These are phyloP conservation scores for Gonatopus flavifemur DNA, from an alignment of 1,140 invertebrate genomes.

Conservation along the genomic window DNA sequence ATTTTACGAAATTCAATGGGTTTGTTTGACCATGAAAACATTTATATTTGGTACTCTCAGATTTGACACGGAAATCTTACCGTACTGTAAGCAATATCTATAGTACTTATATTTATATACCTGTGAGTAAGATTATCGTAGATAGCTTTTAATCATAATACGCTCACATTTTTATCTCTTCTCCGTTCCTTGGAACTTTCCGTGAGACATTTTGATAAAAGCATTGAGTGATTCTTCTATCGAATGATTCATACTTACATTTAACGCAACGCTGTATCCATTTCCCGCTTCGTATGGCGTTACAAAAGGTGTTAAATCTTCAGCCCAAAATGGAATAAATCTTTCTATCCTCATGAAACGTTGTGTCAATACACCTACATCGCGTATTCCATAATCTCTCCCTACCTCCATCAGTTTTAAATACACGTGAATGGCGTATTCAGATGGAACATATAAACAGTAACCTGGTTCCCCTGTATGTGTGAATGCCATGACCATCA, in stretches of 20 bases:
- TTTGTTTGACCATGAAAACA: no score
- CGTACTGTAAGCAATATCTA: no score
- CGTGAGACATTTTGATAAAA: no score
- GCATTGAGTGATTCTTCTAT: no score
- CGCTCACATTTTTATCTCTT: no score
- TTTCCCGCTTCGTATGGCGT: slow-evolving; percentile 80
- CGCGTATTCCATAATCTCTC: slow-evolving; percentile 68
- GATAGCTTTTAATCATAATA: no score
- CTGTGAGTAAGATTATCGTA: no score
- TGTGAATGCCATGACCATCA: slow-evolving; percentile 78
- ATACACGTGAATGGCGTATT: slow-evolving; percentile 81
- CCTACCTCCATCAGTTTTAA: slow-evolving; percentile 68
- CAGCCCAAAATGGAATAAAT: slow-evolving; percentile 67
- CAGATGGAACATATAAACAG: slow-evolving; percentile 77
- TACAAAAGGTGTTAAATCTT: slow-evolving; percentile 72
- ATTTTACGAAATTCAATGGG: no score
- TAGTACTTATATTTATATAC: no score
- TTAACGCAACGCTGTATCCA: slow-evolving; percentile 71
- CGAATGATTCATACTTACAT: slow-evolving; percentile 46
- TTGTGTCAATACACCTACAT: slow-evolving; percentile 77
- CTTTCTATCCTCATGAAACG: slow-evolving; percentile 70
- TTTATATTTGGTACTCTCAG: no score
- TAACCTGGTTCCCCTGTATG: slow-evolving; percentile 84
- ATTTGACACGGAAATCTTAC: no score
- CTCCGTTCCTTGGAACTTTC: no score